Percentiles rank a stretch among this genome's conserved stretches.
These are phyloP conservation scores for Pseudomyrmex dendroicus DNA, from an alignment of 1,140 invertebrate genomes.

Conservation along the genomic window DNA sequence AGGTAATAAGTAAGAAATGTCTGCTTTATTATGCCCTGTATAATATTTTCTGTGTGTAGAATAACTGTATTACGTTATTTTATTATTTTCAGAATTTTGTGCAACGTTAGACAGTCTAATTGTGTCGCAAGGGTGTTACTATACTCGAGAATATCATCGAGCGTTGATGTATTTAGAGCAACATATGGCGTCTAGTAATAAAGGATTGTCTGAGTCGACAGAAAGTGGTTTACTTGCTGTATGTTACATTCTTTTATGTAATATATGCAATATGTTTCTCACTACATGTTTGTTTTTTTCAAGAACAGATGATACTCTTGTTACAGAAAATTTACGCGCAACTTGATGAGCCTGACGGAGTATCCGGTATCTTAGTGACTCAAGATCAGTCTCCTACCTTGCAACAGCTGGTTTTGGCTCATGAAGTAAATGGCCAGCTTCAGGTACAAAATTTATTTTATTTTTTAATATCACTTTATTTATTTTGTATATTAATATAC, in stretches of 20 bases:
- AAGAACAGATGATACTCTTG: conserved; percentile 71
- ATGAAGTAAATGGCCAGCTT: conserved; percentile 90
- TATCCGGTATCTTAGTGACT: conserved; percentile 89
- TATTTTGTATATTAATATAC: neutral
- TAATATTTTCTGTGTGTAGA: conserved; percentile 11
- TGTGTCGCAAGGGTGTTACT: conserved; percentile 89
- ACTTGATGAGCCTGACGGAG: conserved; percentile 91
- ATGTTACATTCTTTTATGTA: conserved; percentile 55
- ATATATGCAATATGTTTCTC: neutral
- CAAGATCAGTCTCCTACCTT: conserved; percentile 89
- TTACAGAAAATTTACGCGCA: conserved; percentile 91
- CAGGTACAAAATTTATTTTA: conserved; percentile 69
- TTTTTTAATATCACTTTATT: neutral
- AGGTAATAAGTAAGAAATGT: conserved; percentile 5
- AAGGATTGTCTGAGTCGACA: conserved; percentile 87
- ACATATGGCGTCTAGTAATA: conserved; percentile 87
- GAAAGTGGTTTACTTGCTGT: conserved; percentile 81
- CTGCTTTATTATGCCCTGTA: neutral
- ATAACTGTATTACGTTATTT: conserved; percentile 27
- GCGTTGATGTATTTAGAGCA: conserved; percentile 91
- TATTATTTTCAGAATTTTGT: conserved; percentile 84
- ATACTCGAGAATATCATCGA: conserved; percentile 90
- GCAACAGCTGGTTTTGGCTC: conserved; percentile 89
- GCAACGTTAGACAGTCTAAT: conserved; percentile 88
- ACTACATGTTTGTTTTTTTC: neutral